Conservation (phyloP, 2,113 vertebrate genomes). For the Eurystomus gularis region DNA sequence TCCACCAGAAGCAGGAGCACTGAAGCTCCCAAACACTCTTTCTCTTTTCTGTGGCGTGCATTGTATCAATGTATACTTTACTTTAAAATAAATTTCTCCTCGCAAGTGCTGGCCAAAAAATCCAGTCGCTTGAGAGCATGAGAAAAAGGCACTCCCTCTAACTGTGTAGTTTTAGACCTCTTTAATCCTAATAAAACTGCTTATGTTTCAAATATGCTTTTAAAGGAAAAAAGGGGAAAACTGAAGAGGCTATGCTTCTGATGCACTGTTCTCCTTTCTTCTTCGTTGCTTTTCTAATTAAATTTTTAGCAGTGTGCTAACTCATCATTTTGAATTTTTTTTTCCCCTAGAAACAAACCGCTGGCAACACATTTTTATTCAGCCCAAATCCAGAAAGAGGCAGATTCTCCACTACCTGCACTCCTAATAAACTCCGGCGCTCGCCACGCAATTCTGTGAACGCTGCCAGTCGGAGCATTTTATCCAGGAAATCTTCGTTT, state of each 20-base stretch:
- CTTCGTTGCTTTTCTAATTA: not conserved
- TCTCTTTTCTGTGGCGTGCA: not conserved
- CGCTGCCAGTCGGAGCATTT: conserved; percentile 7
- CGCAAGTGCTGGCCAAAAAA: conserved; percentile 67
- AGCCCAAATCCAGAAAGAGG: conserved; percentile 75
- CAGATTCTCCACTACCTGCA: not conserved
- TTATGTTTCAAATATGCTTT: not conserved
- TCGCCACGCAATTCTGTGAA: conserved; percentile 40
- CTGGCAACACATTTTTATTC: conserved; percentile 55
- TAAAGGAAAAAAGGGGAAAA: not conserved
- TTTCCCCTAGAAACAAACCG: conserved; percentile 62
- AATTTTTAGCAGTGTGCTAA: not conserved
- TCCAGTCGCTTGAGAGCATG: not conserved
- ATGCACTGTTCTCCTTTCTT: not conserved
- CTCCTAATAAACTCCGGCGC: conserved; percentile 44
- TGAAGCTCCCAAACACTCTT: not conserved
- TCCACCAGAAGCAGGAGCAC: not conserved
- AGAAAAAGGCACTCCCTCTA: conserved; percentile 52
- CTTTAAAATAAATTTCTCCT: not conserved
- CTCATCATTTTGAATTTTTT: not conserved
- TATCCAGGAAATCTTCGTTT: conserved; percentile 64
- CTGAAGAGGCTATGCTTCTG: not conserved
- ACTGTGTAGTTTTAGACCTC: conserved; percentile 4
- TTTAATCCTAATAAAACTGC: not conserved
- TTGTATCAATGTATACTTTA: not conserved